phyloP scores from a whole-genome alignment of 2,797 vertebrate species.

The Artibeus jamaicensis region DNA sequence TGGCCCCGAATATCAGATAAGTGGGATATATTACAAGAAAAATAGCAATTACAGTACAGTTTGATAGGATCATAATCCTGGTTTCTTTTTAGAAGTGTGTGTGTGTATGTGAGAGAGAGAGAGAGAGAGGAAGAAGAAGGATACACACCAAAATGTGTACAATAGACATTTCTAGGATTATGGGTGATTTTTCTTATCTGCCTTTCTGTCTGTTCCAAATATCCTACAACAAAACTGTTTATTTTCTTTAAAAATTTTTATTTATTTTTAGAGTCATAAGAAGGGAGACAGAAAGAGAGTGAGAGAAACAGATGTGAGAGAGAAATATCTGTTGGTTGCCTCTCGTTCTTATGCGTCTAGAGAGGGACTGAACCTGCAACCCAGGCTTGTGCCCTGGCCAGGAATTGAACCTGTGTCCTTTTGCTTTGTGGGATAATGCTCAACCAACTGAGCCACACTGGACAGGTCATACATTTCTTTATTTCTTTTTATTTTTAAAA shows the following conservation, averaged over 20 bases:
- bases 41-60: background rate
- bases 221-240: background rate
- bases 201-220: background rate
- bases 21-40: background rate
- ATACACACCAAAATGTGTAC: background rate
- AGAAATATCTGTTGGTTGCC: background rate
- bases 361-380: background rate
- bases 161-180: background rate
- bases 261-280: background rate
- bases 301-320: background rate
- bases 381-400: background rate
- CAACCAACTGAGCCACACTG: background rate
- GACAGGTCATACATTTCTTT: background rate
- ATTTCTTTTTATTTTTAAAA: no score
- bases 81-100: background rate
- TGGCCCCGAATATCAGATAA: background rate
- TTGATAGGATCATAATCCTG: background rate
- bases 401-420: background rate
- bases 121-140: background rate
- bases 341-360: background rate
- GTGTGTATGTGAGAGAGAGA: background rate
- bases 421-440: background rate
- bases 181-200: background rate
- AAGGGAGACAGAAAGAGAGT: background rate
- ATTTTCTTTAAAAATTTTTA: background rate